These are phyloP conservation scores for Amiota mariae DNA, from an alignment of 2,888 invertebrate species.

Conservation along the genomic window DNA sequence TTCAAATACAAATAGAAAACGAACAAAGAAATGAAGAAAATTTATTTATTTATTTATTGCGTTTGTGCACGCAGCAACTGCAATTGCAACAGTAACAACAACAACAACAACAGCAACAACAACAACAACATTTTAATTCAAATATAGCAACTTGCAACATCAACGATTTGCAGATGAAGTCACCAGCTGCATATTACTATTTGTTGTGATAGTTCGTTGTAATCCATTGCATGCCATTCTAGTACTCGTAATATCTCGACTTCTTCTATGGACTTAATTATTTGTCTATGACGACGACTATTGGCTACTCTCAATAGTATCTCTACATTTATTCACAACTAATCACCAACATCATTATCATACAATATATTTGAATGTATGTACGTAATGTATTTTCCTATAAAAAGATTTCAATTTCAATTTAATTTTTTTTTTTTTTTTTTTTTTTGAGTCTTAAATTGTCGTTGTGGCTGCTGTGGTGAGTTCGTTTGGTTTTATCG, in stretches of 20 bases:
- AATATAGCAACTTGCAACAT: constrained; percentile 3
- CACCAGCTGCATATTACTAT: not conserved
- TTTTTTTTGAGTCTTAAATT: not conserved
- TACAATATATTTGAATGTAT: not conserved
- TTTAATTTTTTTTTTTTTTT: too few relatives aligned
- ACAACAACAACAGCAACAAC: too few relatives aligned
- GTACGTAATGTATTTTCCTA: not conserved
- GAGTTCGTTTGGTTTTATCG: constrained; percentile 7
- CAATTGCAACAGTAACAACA: constrained; percentile 32
- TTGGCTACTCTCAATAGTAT: constrained; percentile 2
- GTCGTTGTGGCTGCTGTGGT: constrained; percentile 9
- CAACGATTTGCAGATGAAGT: not conserved
- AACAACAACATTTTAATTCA: constrained; percentile 4
- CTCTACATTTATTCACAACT: not conserved
- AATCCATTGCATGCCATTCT: not conserved
- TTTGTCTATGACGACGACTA: constrained; percentile 20
- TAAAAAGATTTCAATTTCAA: too few relatives aligned
- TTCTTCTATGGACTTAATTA: constrained; percentile 21
- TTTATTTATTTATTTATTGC: constrained; percentile 28
- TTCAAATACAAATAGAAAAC: not conserved
- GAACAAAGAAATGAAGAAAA: constrained; percentile 20
- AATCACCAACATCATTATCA: constrained; percentile 19
- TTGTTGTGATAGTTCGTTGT: not conserved
- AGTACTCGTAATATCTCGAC: not conserved
- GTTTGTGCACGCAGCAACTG: constrained; percentile 28